Evolutionary conservation across 2,888 invertebrate genomes (phyloP).

Genomic region (Leptinotarsa peninsularis): DNA sequence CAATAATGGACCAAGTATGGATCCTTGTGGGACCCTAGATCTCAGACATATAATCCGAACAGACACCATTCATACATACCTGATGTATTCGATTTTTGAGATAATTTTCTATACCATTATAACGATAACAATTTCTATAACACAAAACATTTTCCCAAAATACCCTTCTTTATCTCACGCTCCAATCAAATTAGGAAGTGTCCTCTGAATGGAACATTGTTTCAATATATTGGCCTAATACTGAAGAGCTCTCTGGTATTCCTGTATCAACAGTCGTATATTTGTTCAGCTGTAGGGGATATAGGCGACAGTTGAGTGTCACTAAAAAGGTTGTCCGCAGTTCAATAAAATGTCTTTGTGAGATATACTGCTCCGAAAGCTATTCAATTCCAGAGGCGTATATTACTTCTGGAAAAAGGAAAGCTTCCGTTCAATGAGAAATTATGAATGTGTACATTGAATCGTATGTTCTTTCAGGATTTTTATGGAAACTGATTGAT

Average conservation of each 20-base stretch:
- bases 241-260: constrained; percentile 35
- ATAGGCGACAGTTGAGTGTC: constrained; percentile 47
- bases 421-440: neutral
- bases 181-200: constrained; percentile 36
- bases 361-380: constrained; percentile 51
- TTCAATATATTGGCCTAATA: constrained; percentile 40
- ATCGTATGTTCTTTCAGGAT: too few relatives aligned
- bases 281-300: constrained; percentile 48
- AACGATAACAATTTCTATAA: too few relatives aligned
- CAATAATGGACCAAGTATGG: too few relatives aligned
- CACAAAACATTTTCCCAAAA: neutral
- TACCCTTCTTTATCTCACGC: neutral
- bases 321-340: constrained; percentile 51
- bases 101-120: too few relatives aligned
- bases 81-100: too few relatives aligned
- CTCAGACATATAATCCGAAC: too few relatives aligned
- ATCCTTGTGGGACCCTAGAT: too few relatives aligned
- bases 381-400: constrained; percentile 41
- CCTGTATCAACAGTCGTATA: constrained; percentile 46
- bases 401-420: too few relatives aligned
- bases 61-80: too few relatives aligned
- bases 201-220: constrained; percentile 36
- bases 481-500: too few relatives aligned
- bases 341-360: constrained; percentile 54
- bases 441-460: too few relatives aligned